These are phyloP conservation scores for Dallia pectoralis DNA, from an alignment of 2,797 vertebrate genomes.

Conservation along the genomic window DNA sequence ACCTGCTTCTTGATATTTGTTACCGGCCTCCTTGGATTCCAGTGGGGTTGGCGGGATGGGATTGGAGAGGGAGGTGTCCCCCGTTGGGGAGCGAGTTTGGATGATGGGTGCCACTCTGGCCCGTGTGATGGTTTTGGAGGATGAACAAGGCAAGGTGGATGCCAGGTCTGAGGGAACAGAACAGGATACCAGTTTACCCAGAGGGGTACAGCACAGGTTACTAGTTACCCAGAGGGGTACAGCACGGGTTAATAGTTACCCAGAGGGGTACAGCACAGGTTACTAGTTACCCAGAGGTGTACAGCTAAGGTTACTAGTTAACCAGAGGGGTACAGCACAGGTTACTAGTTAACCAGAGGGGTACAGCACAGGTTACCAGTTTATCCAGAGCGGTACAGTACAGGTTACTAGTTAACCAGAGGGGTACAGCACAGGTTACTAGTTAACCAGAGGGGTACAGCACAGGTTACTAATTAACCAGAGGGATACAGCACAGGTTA, in stretches of 20 bases:
- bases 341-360: too few species aligned
- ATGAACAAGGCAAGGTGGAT: background rate
- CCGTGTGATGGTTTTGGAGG: constrained; percentile 27
- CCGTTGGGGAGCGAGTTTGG: background rate
- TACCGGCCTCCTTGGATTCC: background rate
- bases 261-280: too few species aligned
- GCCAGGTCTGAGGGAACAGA: constrained; percentile 41
- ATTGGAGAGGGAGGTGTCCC: background rate
- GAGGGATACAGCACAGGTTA: constrained; percentile 19
- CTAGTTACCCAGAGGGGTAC: background rate
- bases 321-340: too few species aligned
- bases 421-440: constrained; percentile 16
- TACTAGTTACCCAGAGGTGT: background rate
- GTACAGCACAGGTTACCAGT: constrained; percentile 12
- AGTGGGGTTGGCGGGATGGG: background rate
- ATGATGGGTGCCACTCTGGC: constrained; percentile 49
- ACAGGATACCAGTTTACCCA: background rate
- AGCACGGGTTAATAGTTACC: constrained; percentile 4
- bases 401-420: too few species aligned
- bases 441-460: too few species aligned
- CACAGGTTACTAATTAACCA: too few species aligned
- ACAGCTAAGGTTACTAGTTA: constrained; percentile 6
- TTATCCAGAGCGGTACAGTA: too few species aligned
- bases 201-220: constrained; percentile 17
- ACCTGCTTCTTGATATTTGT: constrained; percentile 45